Conservation (phyloP, 2,888 invertebrate species). For the Eristalis intricaria region DNA sequence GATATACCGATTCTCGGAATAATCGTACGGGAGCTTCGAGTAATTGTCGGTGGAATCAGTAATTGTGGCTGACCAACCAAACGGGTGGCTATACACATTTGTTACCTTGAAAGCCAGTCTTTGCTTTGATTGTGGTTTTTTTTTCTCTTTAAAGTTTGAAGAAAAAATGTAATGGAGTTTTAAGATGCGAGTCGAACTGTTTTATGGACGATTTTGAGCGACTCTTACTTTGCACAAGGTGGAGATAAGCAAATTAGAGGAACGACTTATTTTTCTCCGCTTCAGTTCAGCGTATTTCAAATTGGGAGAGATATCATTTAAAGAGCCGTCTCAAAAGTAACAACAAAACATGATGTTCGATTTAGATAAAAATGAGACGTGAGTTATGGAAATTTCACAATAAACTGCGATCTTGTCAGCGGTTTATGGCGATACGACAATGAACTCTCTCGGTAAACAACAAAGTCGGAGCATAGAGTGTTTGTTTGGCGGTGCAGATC, state of each 20-base stretch:
- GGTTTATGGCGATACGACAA: neutral
- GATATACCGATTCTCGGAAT: conserved; percentile 20
- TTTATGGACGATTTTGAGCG: neutral
- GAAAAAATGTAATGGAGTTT: neutral
- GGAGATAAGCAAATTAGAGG: no score
- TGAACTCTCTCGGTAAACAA: neutral
- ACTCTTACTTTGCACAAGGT: neutral
- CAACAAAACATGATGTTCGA: no score
- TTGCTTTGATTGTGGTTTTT: neutral
- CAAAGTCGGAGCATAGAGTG: no score
- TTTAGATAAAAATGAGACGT: no score
- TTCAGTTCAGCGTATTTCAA: no score
- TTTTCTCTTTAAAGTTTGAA: neutral
- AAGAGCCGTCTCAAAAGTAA: no score
- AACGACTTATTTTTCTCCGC: no score
- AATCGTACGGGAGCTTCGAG: conserved; percentile 16
- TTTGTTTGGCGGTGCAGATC: no score
- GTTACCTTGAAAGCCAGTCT: neutral
- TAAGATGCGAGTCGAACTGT: neutral
- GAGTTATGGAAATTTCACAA: neutral
- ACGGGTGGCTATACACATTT: neutral
- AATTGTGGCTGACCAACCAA: neutral
- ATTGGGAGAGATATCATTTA: no score
- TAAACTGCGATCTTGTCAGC: neutral
- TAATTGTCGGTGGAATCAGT: neutral